These are phyloP conservation scores for Porites australiensis DNA, from an alignment of 64 coral and sea anemone genomes.

Conservation along the genomic window DNA sequence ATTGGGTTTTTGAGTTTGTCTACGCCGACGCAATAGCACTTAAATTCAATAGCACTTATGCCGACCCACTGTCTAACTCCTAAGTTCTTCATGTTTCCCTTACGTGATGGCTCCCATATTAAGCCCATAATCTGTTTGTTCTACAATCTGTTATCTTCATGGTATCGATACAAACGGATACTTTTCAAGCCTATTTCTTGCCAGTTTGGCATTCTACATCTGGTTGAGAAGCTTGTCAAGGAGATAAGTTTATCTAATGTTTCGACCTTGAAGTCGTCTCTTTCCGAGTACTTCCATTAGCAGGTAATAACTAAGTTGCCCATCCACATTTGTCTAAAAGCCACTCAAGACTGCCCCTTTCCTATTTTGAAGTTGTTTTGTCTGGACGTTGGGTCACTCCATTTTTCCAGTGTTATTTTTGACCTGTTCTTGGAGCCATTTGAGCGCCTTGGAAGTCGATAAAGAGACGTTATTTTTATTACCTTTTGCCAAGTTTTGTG, in stretches of 20 bases:
- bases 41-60: no score
- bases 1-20: no score
- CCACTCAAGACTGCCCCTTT: no score
- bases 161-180: no score
- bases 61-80: no score
- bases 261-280: neutral
- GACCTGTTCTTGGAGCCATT: neutral
- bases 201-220: neutral
- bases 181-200: neutral
- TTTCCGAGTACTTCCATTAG: constrained; percentile 6
- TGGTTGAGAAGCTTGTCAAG: neutral
- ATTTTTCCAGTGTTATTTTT: neutral
- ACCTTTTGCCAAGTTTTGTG: neutral
- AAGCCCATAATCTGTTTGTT: no score
- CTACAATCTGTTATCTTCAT: no score
- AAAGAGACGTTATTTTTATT: constrained; percentile 3
- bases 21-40: no score
- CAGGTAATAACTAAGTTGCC: neutral
- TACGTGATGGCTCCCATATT: no score
- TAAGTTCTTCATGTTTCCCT: no score
- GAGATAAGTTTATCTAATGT: no score
- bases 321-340: no score
- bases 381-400: neutral
- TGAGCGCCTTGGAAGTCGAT: neutral
- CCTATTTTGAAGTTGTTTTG: neutral